These are phyloP conservation scores for Petromus typicus DNA, from an alignment of 2,113 vertebrate species.

Conservation along the genomic window DNA sequence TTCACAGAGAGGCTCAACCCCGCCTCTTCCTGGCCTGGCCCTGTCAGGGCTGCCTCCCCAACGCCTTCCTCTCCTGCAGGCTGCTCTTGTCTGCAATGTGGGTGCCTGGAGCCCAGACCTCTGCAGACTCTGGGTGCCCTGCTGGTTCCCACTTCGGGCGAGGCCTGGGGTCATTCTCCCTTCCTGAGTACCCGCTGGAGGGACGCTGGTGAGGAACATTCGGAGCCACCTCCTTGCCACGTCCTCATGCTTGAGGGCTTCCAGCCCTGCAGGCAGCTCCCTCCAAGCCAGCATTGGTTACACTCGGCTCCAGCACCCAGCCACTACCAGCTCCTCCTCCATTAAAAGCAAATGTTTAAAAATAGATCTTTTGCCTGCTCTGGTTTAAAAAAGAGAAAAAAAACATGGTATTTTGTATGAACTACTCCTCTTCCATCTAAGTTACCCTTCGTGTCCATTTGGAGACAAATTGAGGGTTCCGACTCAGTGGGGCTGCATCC, in stretches of 20 bases:
- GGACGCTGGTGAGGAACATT: not conserved
- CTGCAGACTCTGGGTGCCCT: not conserved
- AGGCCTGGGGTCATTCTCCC: not conserved
- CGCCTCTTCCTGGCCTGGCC: not conserved
- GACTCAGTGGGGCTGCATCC: accelerated
- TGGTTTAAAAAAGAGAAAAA: not conserved
- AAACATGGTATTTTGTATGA: accelerated
- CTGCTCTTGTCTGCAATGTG: not conserved
- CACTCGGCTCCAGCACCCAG: too few species aligned
- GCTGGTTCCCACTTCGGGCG: not conserved
- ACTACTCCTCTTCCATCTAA: not conserved
- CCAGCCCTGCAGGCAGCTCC: too few species aligned
- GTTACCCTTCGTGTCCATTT: too few species aligned
- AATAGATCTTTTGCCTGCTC: accelerated
- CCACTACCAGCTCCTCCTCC: not conserved
- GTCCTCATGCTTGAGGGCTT: not conserved
- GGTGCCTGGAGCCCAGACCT: not conserved
- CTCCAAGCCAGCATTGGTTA: too few species aligned
- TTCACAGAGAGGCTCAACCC: constrained; percentile 84
- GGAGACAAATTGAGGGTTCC: not conserved
- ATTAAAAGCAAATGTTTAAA: not conserved
- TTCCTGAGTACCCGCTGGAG: accelerated
- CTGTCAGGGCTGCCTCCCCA: not conserved
- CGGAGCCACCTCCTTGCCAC: too few species aligned
- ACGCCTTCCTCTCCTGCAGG: not conserved